Evolutionary conservation across 1,140 invertebrate species (phyloP).

Genomic region (Drosophila sp.): DNA sequence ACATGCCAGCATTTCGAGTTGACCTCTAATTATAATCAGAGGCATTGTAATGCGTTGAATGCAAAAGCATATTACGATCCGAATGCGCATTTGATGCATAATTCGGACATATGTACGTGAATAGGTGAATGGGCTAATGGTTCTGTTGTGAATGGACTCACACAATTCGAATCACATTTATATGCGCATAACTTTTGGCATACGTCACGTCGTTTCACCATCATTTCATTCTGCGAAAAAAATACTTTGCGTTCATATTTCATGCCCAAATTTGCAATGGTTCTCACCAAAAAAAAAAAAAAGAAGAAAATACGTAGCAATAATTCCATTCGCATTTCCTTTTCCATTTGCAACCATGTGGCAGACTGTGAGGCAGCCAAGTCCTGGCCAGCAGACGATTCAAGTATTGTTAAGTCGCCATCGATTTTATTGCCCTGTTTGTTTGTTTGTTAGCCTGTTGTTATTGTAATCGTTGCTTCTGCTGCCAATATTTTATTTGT

Average conservation of each 20-base stretch:
- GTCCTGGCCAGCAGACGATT: constrained; percentile 14
- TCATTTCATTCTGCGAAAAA: constrained; percentile 48
- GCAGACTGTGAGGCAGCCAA: constrained; percentile 4
- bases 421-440: constrained; percentile 50
- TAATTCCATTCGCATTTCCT: too few species aligned
- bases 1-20: constrained; percentile 12
- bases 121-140: too few species aligned
- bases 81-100: constrained; percentile 14
- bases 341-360: background rate
- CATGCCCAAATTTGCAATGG: constrained; percentile 64
- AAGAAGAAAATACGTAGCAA: too few species aligned
- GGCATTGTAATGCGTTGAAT: constrained; percentile 71
- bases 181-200: constrained; percentile 67
- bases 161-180: constrained; percentile 50
- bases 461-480: constrained; percentile 58
- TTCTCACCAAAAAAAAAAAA: constrained; percentile 21
- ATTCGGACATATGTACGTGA: constrained; percentile 20
- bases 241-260: constrained; percentile 69
- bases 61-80: constrained; percentile 67
- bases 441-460: constrained; percentile 39
- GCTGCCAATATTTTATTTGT: constrained; percentile 74
- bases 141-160: constrained; percentile 27
- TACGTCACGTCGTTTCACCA: constrained; percentile 35
- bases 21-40: constrained; percentile 71
- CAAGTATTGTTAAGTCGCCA: constrained; percentile 35